A percentile compares a stretch with the other conserved stretches of the same genome.
Evolutionary conservation across 2,888 invertebrate species (phyloP).

Genomic region (Arenicola marina): DNA sequence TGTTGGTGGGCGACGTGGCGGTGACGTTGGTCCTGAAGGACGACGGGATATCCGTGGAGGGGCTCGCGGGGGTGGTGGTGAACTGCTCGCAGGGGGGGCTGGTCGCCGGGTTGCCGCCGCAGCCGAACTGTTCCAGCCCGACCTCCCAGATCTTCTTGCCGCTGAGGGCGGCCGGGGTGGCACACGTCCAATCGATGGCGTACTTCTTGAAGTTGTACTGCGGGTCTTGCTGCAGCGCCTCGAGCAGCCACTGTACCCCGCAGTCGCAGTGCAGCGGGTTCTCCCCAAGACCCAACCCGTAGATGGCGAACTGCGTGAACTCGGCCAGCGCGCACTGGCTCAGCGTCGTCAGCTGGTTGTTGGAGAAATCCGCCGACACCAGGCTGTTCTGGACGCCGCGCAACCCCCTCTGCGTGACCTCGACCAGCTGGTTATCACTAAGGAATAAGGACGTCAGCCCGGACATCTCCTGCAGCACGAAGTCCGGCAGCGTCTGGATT

Average conservation of each 20-base stretch:
- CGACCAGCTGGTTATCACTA: not conserved
- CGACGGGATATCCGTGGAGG: not conserved
- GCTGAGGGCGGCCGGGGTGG: not conserved
- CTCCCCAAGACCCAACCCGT: not conserved
- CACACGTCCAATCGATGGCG: not conserved
- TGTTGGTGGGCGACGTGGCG: not conserved
- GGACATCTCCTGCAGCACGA: not conserved
- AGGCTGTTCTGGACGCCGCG: not conserved
- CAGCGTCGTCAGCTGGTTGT: not conserved
- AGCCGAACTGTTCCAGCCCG: no score
- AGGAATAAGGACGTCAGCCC: not conserved
- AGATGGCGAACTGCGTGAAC: not conserved
- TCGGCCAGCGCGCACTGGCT: not conserved
- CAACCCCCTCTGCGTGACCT: not conserved
- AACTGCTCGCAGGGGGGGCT: not conserved
- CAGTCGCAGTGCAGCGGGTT: constrained; percentile 8
- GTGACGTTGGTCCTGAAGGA: not conserved
- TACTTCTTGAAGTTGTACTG: constrained; percentile 1
- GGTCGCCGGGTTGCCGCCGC: not conserved
- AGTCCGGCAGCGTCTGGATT: not conserved
- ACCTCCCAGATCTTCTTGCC: not conserved
- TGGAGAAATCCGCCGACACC: not conserved
- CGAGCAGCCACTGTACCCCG: not conserved
- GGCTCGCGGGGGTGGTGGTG: not conserved
- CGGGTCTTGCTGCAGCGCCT: not conserved